phyloP scores from a whole-genome alignment of 1,140 invertebrate genomes.

The Bradysia coprophila region DNA sequence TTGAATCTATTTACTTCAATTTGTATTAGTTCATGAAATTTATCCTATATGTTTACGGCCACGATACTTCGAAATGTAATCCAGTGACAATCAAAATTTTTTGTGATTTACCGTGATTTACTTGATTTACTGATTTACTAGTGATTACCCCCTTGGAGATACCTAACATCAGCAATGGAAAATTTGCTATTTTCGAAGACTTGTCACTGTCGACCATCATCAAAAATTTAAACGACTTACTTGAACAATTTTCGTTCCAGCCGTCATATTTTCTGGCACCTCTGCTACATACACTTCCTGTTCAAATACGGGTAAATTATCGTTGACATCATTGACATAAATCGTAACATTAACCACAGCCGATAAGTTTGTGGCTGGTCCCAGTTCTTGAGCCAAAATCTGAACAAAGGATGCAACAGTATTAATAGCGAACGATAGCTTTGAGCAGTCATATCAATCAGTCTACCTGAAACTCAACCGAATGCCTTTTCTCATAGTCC shows the following conservation, averaged over 20 bases:
- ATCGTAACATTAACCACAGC: conserved; percentile 54
- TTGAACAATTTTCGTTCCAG: conserved; percentile 44
- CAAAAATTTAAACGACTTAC: no score
- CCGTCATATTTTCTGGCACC: conserved; percentile 58
- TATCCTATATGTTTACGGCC: no score
- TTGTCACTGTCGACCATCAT: no score
- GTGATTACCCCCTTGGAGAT: no score
- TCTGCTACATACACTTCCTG: conserved; percentile 49
- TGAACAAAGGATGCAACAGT: conserved; percentile 12
- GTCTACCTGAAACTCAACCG: conserved; percentile 43
- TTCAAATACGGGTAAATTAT: conserved; percentile 69
- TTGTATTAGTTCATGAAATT: no score
- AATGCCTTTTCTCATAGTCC: conserved; percentile 62
- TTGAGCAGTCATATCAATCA: background rate
- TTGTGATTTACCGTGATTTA: no score
- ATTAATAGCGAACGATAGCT: background rate
- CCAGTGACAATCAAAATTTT: no score
- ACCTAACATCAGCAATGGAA: no score
- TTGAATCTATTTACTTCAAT: no score
- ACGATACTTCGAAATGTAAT: no score
- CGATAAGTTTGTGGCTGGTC: conserved; percentile 50
- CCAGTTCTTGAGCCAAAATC: conserved; percentile 63
- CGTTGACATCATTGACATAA: conserved; percentile 73
- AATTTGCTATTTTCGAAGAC: background rate
- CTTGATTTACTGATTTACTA: no score